Evolutionary conservation across 2,888 invertebrate species (phyloP).

Genomic region (Amphipoea oculea): DNA sequence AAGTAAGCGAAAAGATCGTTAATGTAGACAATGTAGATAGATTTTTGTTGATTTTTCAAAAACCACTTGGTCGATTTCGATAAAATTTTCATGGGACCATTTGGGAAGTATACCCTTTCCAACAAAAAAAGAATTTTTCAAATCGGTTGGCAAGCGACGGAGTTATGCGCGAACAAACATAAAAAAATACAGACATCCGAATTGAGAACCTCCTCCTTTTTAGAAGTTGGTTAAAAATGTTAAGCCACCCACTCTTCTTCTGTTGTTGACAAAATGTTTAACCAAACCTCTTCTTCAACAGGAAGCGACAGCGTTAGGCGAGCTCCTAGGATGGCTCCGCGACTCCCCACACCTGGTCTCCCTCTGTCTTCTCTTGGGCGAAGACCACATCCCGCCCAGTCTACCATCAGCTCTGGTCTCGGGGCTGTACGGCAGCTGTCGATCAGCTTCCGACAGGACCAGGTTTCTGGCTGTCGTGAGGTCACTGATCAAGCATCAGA

Average conservation of each 20-base stretch:
- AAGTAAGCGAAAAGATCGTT: too few species aligned
- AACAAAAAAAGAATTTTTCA: too few species aligned
- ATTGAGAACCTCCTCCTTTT: too few species aligned
- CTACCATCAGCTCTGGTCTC: slow-evolving; percentile 82
- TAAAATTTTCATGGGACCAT: too few species aligned
- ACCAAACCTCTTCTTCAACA: slow-evolving; percentile 58
- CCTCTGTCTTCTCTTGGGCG: slow-evolving; percentile 85
- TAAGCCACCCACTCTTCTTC: not conserved
- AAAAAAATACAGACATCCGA: too few species aligned
- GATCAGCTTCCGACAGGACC: slow-evolving; percentile 80
- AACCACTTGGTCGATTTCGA: too few species aligned
- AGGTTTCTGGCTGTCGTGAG: slow-evolving; percentile 82
- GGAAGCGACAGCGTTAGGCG: slow-evolving; percentile 86
- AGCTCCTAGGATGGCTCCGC: slow-evolving; percentile 87
- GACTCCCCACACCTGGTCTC: slow-evolving; percentile 87
- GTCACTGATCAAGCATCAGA: slow-evolving; percentile 85
- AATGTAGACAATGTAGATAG: too few species aligned
- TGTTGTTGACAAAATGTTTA: not conserved
- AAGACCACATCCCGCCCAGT: slow-evolving; percentile 83
- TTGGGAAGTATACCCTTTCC: too few species aligned
- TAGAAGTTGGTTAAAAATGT: too few species aligned
- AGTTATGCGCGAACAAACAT: too few species aligned
- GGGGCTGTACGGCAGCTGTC: slow-evolving; percentile 86
- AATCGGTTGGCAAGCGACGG: too few species aligned
- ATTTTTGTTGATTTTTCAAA: too few species aligned